These are phyloP conservation scores for Eurosta solidaginis DNA, from an alignment of 1,140 invertebrate genomes.

Conservation along the genomic window DNA sequence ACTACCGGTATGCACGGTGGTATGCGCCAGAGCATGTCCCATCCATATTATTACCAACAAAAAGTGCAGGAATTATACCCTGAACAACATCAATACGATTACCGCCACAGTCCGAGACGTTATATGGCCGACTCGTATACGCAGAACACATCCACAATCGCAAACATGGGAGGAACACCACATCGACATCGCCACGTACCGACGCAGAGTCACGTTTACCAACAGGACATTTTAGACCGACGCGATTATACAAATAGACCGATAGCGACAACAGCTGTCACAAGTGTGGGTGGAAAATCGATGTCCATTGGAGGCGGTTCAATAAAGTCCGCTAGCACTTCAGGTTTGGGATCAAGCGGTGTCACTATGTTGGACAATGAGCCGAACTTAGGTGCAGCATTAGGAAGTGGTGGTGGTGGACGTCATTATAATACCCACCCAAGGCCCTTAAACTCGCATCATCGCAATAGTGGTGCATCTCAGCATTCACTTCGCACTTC, in stretches of 20 bases:
- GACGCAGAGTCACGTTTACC: constrained; percentile 55
- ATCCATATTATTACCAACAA: constrained; percentile 31
- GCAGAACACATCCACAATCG: constrained; percentile 47
- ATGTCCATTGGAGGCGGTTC: constrained; percentile 26
- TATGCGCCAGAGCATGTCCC: constrained; percentile 35
- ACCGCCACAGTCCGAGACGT: constrained; percentile 56
- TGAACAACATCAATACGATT: constrained; percentile 47
- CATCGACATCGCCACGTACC: constrained; percentile 48
- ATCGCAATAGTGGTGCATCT: constrained; percentile 51
- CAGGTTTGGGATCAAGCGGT: constrained; percentile 36
- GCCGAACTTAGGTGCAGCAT: constrained; percentile 29
- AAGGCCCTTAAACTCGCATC: constrained; percentile 50
- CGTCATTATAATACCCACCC: constrained; percentile 55
- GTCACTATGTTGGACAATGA: constrained; percentile 15
- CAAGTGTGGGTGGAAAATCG: constrained; percentile 1
- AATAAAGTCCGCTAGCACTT: constrained; percentile 30
- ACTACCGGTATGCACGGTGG: constrained; percentile 38
- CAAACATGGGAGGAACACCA: constrained; percentile 38
- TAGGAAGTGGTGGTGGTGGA: constrained; percentile 34
- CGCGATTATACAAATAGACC: constrained; percentile 57
- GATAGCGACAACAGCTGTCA: constrained; percentile 42
- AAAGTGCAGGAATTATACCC: constrained; percentile 51
- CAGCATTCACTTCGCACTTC: constrained; percentile 55
- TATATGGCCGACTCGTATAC: constrained; percentile 55
- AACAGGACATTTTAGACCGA: constrained; percentile 60